Evolutionary conservation across 2,888 invertebrate species (phyloP).

Genomic region (Cataglyphis livida): DNA sequence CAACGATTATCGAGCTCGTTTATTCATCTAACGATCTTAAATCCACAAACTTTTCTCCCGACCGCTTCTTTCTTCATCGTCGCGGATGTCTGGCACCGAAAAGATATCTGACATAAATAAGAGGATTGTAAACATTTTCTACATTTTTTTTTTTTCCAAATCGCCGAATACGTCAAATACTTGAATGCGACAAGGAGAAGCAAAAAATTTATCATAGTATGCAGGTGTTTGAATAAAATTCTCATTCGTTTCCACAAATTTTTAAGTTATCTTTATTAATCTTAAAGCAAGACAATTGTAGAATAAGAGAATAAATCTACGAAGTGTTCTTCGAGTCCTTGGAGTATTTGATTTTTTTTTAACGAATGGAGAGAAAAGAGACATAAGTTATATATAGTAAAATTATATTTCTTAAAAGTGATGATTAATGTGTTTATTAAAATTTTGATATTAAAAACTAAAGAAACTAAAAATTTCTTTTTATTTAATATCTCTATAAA

Average conservation of each 20-base stretch:
- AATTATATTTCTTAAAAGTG: neutral
- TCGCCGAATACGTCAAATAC: neutral
- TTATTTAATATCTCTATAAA: neutral
- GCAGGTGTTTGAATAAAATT: neutral
- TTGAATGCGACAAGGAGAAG: neutral
- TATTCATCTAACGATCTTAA: slow-evolving; percentile 59
- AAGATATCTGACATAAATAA: slow-evolving; percentile 57
- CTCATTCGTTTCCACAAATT: neutral
- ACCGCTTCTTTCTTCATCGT: slow-evolving; percentile 36
- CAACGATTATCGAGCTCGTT: slow-evolving; percentile 68
- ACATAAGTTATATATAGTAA: neutral
- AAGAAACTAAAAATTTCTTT: neutral
- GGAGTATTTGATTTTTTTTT: neutral
- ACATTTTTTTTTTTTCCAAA: slow-evolving; percentile 13
- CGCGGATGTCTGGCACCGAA: slow-evolving; percentile 48
- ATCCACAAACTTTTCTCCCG: slow-evolving; percentile 64
- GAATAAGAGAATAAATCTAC: neutral
- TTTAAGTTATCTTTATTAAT: neutral
- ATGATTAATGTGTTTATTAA: neutral
- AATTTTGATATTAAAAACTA: neutral
- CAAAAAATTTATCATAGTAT: slow-evolving; percentile 7
- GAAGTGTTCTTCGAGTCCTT: neutral
- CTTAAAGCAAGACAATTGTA: neutral
- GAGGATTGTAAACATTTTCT: slow-evolving; percentile 57
- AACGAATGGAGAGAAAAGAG: neutral